Conservation (phyloP, 2,113 vertebrate genomes). For the Caretta caretta region DNA sequence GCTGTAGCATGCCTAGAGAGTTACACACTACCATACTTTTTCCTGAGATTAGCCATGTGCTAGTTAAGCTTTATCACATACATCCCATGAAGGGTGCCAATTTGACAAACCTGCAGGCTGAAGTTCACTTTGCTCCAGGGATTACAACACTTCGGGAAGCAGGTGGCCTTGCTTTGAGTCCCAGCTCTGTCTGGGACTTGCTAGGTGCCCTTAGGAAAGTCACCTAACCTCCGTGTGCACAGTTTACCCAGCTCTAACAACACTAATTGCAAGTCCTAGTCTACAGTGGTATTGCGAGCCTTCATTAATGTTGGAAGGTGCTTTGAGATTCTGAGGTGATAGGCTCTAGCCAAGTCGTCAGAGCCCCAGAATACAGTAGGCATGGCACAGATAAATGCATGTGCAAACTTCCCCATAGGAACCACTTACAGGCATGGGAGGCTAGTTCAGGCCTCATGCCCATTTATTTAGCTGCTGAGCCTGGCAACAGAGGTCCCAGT, state of each 20-base stretch:
- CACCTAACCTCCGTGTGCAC: neutral
- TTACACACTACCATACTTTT: neutral
- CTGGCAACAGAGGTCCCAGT: neutral
- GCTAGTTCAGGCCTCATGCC: neutral
- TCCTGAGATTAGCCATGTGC: neutral
- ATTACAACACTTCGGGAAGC: neutral
- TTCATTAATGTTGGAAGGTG: slow-evolving; percentile 34
- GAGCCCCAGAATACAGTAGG: accelerated
- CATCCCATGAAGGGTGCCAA: neutral
- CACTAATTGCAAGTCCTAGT: no score
- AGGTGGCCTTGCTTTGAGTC: neutral
- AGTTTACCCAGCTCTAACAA: no score
- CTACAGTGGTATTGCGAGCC: no score
- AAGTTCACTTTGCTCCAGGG: neutral
- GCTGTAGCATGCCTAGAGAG: neutral
- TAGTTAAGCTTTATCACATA: neutral
- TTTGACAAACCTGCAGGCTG: neutral
- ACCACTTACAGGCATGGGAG: neutral
- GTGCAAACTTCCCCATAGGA: no score
- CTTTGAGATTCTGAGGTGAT: neutral
- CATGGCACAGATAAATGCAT: neutral
- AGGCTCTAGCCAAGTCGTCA: neutral
- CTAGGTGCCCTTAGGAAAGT: neutral
- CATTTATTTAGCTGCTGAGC: neutral
- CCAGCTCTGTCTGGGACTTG: neutral